Evolutionary conservation across 2,797 vertebrate genomes (phyloP).

Genomic region (Aselliscus stoliczkanus): DNA sequence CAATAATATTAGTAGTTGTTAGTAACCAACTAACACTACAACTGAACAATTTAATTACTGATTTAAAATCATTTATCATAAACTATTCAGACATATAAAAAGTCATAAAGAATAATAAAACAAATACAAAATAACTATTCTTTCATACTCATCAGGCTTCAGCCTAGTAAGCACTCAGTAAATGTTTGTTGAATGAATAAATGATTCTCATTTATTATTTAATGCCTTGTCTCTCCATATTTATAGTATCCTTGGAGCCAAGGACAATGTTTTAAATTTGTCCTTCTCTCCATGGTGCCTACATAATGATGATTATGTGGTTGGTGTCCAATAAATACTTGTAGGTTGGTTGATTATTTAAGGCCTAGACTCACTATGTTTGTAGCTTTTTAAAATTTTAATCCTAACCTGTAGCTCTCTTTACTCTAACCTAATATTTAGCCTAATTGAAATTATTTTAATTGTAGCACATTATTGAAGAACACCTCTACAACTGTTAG

Average conservation of each 20-base stretch:
- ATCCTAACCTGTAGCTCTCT: neutral
- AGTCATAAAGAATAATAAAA: neutral
- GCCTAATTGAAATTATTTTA: neutral
- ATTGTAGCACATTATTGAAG: neutral
- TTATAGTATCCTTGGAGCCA: slow-evolving; percentile 44
- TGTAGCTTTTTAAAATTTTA: neutral
- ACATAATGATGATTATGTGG: neutral
- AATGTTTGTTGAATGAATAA: slow-evolving; percentile 68
- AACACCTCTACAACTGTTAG: neutral
- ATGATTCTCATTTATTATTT: slow-evolving; percentile 67
- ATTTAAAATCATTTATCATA: neutral
- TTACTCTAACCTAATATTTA: neutral
- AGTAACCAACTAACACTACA: neutral
- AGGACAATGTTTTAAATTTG: slow-evolving; percentile 19
- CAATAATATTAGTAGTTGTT: neutral
- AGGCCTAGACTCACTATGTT: neutral
- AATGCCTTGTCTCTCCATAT: slow-evolving; percentile 2
- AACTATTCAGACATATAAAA: slow-evolving; percentile 5
- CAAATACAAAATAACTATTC: neutral
- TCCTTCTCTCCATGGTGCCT: neutral
- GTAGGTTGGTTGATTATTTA: neutral
- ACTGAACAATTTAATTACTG: neutral
- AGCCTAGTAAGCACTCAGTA: neutral
- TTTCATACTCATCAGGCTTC: neutral
- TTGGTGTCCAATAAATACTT: neutral